Evolutionary conservation across 2,113 vertebrate species (phyloP).

Genomic region (Dolichotis patagonum): DNA sequence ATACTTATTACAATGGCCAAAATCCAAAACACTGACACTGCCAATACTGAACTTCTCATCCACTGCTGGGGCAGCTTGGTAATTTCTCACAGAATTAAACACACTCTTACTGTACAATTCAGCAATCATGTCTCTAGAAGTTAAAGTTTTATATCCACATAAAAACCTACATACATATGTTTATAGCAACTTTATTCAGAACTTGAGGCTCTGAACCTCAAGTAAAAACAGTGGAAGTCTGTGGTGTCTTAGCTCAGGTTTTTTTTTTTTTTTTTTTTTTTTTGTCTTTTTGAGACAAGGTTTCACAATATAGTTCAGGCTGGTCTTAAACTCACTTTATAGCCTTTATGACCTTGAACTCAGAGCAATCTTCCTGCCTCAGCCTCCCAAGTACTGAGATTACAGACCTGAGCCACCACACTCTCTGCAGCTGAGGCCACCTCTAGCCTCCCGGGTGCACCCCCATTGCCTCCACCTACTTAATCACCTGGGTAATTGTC

Average conservation of each 20-base stretch:
- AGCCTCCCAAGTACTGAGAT: no score
- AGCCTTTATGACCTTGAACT: no score
- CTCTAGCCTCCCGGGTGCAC: neutral
- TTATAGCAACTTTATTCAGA: neutral
- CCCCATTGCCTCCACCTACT: neutral
- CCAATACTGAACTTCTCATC: neutral
- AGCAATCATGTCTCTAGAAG: neutral
- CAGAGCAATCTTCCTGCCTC: no score
- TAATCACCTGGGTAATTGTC: neutral
- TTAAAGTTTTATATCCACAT: neutral
- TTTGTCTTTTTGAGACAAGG: no score
- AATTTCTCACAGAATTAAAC: slow-evolving; percentile 12
- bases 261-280: no score
- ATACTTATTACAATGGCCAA: neutral
- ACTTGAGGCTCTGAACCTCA: neutral
- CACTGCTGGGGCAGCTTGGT: neutral
- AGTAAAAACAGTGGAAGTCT: neutral
- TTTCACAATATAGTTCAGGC: no score
- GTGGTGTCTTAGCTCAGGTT: neutral
- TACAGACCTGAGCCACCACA: no score
- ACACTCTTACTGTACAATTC: neutral
- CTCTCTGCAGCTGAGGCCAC: neutral
- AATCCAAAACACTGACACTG: slow-evolving; percentile 2
- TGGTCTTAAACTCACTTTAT: no score
- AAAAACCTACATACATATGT: neutral